These are phyloP conservation scores for Alcedo quadribrachys DNA, from an alignment of 2,797 vertebrate species.

Conservation along the genomic window DNA sequence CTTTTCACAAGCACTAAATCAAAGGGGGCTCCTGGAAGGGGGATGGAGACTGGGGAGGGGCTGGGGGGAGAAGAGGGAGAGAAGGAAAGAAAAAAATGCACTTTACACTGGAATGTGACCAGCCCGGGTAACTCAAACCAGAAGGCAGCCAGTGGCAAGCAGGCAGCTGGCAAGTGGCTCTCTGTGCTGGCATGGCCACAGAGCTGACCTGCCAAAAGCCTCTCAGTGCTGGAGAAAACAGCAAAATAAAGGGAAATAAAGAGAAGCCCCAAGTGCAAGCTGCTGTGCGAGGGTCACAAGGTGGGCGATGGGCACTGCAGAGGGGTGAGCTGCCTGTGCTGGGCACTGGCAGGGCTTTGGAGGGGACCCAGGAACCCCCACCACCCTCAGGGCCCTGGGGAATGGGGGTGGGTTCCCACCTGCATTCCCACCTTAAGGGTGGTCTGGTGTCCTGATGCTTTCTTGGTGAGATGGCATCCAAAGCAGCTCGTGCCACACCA, in stretches of 20 bases:
- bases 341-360: background rate
- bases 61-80: background rate
- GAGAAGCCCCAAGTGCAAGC: background rate
- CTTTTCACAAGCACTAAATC: slow-evolving; percentile 33
- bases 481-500: background rate
- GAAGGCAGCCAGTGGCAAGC: slow-evolving; percentile 39
- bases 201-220: slow-evolving; percentile 45
- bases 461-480: fast-evolving
- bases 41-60: background rate
- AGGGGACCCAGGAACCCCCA: background rate
- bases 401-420: background rate
- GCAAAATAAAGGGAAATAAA: background rate
- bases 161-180: slow-evolving; percentile 39
- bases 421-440: fast-evolving
- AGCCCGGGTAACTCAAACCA: background rate
- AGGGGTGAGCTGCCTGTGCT: fast-evolving
- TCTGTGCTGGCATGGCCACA: background rate
- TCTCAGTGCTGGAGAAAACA: background rate
- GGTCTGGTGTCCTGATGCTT: fast-evolving
- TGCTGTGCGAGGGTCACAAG: background rate
- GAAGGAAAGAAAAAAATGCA: background rate
- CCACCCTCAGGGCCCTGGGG: fast-evolving
- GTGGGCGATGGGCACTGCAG: too few relatives aligned
- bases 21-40: slow-evolving; percentile 1
- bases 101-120: slow-evolving; percentile 43